Evolutionary conservation across 2,113 vertebrate genomes (phyloP).

Genomic region (Cyphomyrus plagiostoma): DNA sequence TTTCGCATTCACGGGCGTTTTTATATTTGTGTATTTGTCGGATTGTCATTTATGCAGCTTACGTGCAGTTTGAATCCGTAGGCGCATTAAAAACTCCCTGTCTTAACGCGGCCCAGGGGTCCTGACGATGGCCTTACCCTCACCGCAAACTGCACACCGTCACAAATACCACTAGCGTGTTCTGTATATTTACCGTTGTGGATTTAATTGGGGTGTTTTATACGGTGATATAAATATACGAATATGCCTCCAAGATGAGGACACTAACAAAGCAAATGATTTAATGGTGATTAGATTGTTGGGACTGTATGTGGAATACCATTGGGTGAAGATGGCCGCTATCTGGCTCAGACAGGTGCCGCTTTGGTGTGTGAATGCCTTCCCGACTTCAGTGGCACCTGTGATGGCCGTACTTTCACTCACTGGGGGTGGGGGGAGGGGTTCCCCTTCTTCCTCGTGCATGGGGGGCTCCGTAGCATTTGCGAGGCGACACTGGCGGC

Average conservation of each 20-base stretch:
- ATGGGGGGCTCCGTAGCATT: neutral
- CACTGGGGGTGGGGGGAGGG: neutral
- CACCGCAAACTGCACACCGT: neutral
- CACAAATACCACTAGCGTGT: neutral
- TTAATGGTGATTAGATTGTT: neutral
- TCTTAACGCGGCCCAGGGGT: neutral
- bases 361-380: neutral
- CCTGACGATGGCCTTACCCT: neutral
- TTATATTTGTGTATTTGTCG: neutral
- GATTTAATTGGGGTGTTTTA: neutral
- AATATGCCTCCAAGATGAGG: neutral
- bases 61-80: neutral
- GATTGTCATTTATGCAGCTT: neutral
- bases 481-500: neutral
- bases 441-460: neutral
- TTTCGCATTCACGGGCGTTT: neutral
- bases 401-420: neutral
- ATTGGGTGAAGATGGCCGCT: neutral
- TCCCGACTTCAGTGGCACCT: neutral
- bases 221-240: neutral
- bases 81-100: neutral
- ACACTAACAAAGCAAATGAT: neutral
- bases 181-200: neutral
- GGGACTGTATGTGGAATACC: neutral
- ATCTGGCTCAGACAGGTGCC: neutral